These are phyloP conservation scores for Pocillopora grandis DNA, from an alignment of 92 coral and sea anemone species.

Conservation along the genomic window DNA sequence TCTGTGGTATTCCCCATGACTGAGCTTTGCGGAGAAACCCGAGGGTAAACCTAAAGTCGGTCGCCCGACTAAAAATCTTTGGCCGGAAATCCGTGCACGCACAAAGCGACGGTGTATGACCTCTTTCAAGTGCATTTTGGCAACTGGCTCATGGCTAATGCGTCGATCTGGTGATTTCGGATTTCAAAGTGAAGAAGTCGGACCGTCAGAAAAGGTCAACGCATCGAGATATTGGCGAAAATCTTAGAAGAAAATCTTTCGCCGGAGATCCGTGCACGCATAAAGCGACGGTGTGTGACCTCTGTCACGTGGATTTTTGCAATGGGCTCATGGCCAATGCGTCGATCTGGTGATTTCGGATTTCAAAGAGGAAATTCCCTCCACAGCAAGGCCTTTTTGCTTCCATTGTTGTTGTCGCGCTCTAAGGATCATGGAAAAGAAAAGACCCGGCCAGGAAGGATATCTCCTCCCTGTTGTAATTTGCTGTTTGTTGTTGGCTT, in stretches of 20 bases:
- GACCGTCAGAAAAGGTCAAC: too few species aligned
- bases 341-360: not conserved
- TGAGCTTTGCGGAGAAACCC: too few species aligned
- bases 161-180: too few species aligned
- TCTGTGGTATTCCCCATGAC: too few species aligned
- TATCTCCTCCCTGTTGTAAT: conserved; percentile 26
- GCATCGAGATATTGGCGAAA: too few species aligned
- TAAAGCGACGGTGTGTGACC: not conserved
- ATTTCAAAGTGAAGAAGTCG: too few species aligned
- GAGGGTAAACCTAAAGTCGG: too few species aligned
- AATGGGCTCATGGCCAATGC: not conserved
- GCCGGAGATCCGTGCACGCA: too few species aligned
- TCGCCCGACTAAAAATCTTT: too few species aligned
- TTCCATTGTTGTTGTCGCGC: not conserved
- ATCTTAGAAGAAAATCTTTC: too few species aligned
- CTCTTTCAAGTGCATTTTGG: not conserved
- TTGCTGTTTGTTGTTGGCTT: conserved; percentile 58
- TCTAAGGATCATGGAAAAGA: conserved; percentile 24
- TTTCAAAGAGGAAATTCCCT: not conserved
- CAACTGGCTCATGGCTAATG: not conserved
- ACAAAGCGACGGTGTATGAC: too few species aligned
- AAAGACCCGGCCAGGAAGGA: not conserved
- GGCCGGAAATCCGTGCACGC: too few species aligned
- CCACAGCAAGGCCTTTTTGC: not conserved
- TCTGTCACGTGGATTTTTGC: not conserved